Conservation (phyloP, 2,113 vertebrate species). For the Myrmecobius fasciatus region DNA sequence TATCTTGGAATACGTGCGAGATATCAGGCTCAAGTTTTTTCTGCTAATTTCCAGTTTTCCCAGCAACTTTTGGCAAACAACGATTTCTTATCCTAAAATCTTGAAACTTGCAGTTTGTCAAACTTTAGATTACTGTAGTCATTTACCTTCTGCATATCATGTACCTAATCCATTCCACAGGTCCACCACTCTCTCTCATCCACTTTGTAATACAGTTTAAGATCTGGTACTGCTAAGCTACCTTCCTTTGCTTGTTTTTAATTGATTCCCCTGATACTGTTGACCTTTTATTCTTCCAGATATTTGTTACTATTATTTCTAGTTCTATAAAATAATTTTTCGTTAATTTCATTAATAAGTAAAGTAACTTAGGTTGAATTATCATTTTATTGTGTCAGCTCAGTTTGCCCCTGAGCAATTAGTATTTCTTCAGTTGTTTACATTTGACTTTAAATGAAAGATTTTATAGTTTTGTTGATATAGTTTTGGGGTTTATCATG, state of each 20-base stretch:
- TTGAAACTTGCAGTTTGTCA: no score
- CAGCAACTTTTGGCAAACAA: no score
- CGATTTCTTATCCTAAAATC: no score
- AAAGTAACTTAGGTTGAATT: neutral
- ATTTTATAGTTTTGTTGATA: neutral
- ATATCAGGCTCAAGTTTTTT: no score
- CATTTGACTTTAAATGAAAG: neutral
- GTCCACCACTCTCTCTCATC: neutral
- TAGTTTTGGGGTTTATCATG: neutral
- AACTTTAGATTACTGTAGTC: no score
- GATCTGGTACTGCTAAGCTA: neutral
- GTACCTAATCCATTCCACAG: neutral
- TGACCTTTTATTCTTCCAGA: neutral
- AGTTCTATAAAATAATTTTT: neutral
- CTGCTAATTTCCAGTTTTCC: no score
- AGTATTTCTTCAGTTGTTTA: neutral
- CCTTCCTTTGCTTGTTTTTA: neutral
- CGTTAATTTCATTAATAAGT: neutral
- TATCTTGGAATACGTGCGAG: no score
- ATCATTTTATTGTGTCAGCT: no score
- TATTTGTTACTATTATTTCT: neutral
- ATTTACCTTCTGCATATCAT: no score
- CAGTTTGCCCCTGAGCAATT: neutral
- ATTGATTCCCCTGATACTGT: neutral
- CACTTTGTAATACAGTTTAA: neutral